Conservation (phyloP, 2,888 invertebrate species). For the Dolichomitus sp. region DNA sequence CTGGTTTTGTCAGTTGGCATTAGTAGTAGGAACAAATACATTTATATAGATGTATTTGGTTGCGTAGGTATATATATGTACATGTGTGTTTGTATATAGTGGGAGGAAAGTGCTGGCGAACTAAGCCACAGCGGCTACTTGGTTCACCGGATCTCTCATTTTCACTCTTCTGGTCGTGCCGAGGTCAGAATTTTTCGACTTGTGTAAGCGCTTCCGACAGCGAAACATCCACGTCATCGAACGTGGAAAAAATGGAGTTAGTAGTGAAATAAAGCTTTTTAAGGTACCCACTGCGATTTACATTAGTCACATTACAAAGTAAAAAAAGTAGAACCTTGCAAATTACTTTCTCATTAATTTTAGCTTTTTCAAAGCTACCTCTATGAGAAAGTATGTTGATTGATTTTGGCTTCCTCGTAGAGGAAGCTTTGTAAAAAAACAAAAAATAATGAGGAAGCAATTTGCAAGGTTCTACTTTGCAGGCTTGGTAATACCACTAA, state of each 20-base stretch:
- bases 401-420: too few species aligned
- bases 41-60: not conserved
- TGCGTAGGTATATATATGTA: not conserved
- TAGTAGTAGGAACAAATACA: conserved; percentile 19
- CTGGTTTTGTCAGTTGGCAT: conserved; percentile 58
- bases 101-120: conserved; percentile 30
- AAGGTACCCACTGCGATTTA: too few species aligned
- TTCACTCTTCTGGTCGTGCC: conserved; percentile 29
- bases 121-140: not conserved
- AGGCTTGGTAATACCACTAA: too few species aligned
- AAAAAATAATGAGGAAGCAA: too few species aligned
- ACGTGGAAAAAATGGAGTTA: not conserved
- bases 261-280: not conserved
- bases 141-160: not conserved
- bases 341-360: too few species aligned
- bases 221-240: not conserved
- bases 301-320: too few species aligned
- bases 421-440: too few species aligned
- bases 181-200: conserved; percentile 28
- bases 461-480: too few species aligned
- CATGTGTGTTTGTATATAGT: not conserved
- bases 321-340: too few species aligned
- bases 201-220: not conserved
- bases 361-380: too few species aligned
- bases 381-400: too few species aligned